Percentiles rank a stretch among this genome's conserved stretches.
These are phyloP conservation scores for Synodontis membranacea DNA, from an alignment of 2,113 vertebrate genomes.

Conservation along the genomic window DNA sequence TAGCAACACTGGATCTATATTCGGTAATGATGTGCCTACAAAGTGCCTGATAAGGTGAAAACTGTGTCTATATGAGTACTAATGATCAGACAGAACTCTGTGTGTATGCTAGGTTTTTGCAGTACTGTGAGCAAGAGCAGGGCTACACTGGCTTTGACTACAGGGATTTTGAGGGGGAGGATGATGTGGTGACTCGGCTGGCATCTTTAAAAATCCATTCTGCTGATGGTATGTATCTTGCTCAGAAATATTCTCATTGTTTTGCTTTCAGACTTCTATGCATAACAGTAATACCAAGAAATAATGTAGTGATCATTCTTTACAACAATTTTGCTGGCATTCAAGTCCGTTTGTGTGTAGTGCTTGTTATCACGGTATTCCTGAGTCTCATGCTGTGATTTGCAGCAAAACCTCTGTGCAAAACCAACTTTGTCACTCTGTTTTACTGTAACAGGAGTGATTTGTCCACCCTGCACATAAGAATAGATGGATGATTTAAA, in stretches of 20 bases:
- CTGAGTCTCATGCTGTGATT: background rate
- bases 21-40: background rate
- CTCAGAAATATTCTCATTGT: background rate
- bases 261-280: background rate
- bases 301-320: background rate
- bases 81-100: background rate
- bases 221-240: constrained; percentile 59
- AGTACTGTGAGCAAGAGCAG: constrained; percentile 75
- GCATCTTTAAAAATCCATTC: constrained; percentile 63
- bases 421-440: background rate
- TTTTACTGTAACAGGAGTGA: background rate
- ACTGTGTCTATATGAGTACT: background rate
- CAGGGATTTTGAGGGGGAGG: constrained; percentile 60
- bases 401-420: background rate
- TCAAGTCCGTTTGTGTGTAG: background rate
- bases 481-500: background rate
- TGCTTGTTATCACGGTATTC: background rate
- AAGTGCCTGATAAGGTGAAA: background rate
- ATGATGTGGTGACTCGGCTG: constrained; percentile 56
- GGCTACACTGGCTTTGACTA: constrained; percentile 78
- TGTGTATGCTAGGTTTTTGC: constrained; percentile 75
- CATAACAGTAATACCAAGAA: background rate
- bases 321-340: background rate
- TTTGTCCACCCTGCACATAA: background rate
- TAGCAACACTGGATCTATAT: background rate